Evolutionary conservation across 1,140 invertebrate genomes (phyloP).

Genomic region (Dendrolimus kikuchii): DNA sequence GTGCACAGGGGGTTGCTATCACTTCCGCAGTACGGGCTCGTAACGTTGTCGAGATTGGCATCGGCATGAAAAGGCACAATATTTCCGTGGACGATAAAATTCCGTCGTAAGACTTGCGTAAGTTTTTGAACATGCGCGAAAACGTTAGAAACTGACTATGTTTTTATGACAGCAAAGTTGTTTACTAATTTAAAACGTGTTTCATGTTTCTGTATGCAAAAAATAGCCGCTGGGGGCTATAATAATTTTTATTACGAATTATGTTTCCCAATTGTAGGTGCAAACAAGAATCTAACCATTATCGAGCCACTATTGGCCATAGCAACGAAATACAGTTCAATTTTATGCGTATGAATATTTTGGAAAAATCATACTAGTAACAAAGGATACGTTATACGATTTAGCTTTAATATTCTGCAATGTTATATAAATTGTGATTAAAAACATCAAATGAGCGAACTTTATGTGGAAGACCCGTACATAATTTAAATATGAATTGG

Average conservation of each 20-base stretch:
- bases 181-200: constrained; percentile 15
- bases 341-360: too few species aligned
- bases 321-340: too few species aligned
- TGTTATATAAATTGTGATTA: too few species aligned
- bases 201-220: constrained; percentile 18
- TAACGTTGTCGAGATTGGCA: constrained; percentile 8
- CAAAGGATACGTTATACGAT: too few species aligned
- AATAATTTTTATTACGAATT: constrained; percentile 13
- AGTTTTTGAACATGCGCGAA: constrained; percentile 5
- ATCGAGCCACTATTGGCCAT: too few species aligned
- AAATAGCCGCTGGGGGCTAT: constrained; percentile 8
- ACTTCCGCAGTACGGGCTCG: constrained; percentile 4
- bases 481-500: too few species aligned
- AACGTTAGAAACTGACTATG: constrained; percentile 14
- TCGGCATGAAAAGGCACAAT: constrained; percentile 1
- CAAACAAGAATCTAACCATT: too few species aligned
- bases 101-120: neutral
- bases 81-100: neutral
- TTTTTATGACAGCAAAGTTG: constrained; percentile 32
- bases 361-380: too few species aligned
- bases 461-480: too few species aligned
- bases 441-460: too few species aligned
- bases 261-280: constrained; percentile 2
- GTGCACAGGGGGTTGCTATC: constrained; percentile 5
- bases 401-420: too few species aligned